Evolutionary conservation across 2,888 invertebrate genomes (phyloP), one percentile per base, ranked within the genome.

Genomic region (Petrolisthes cinctipes): DNA sequence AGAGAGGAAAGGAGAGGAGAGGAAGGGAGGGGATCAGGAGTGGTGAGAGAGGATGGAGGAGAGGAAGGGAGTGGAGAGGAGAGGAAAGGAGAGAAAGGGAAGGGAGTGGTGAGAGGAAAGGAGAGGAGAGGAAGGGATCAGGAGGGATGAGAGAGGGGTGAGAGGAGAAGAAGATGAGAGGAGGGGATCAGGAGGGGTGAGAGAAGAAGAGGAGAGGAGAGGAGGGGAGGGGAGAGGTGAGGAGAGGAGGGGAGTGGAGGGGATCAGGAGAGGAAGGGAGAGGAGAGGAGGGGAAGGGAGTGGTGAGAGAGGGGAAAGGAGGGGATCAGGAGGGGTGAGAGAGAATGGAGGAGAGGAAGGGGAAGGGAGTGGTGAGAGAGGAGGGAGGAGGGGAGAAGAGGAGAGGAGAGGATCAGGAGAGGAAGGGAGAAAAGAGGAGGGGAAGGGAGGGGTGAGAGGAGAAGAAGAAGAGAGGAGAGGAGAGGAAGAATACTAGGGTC

Each of bases 381-480:
- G 23, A n/a, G 7, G 14, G 37, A 75, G n/a, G 11, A 11, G 2
- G 20, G 11, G 20, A 75, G 56, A 11, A n/a, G 20, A 23, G 20
- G 37, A 23, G 4, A 3, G 20, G 76, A 75, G 17, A 37, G 11
- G 82, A 66, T 17, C 51, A 51, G 14, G 68, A 73, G 56, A 73
- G 53, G 53, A 23, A 71, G 73, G 56, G 71, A 71, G 71, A 71
- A 20, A 20, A 20, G 20, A 53, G 53, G 83, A 51, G n/a, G 51
- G 73, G 53, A 73, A 17, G 23, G 66, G 23, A 66, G 17, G 5
- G 17, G 23, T 11, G 20, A 68, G 73, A 86, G 71, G 71, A n/a
- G 11, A n/a, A 82, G 71, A 68, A 23, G 61, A 68, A 66, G 68
- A 68, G 71, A 68, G 82, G 68, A 71, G 53, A 71, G 73, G 56